Percentiles rank a stretch among this genome's conserved stretches.
phyloP scores from a whole-genome alignment of 2,888 invertebrate genomes.

The Platerodrilus igneus region DNA sequence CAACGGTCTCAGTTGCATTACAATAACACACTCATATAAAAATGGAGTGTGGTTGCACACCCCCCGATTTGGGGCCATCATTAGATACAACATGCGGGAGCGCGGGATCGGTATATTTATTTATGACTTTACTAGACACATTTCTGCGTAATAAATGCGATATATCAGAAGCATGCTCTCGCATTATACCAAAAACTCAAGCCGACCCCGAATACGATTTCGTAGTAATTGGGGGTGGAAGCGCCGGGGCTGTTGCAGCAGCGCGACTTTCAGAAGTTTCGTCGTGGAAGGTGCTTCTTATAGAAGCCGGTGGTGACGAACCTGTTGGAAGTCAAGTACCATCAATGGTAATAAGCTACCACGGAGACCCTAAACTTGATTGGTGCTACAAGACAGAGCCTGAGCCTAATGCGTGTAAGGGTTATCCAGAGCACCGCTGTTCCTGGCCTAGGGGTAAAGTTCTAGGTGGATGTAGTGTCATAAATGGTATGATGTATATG shows the following conservation, averaged over 20 bases:
- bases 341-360: conserved; percentile 63
- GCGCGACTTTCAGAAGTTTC: conserved; percentile 61
- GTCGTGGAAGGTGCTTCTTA: conserved; percentile 63
- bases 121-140: conserved; percentile 62
- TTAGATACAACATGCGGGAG: conserved; percentile 56
- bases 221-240: conserved; percentile 63
- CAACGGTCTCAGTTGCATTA: no score
- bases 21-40: no score
- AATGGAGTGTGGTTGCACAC: conserved; percentile 54
- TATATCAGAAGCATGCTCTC: conserved; percentile 57
- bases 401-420: conserved; percentile 58
- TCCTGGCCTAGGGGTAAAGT: conserved; percentile 68
- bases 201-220: conserved; percentile 60
- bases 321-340: conserved; percentile 61
- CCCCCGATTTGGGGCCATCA: conserved; percentile 55
- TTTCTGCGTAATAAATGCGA: conserved; percentile 57
- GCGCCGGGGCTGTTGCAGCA: conserved; percentile 62
- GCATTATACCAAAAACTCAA: conserved; percentile 49
- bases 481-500: conserved; percentile 83
- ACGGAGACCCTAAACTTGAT: conserved; percentile 58
- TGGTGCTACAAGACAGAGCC: conserved; percentile 65
- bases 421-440: conserved; percentile 53
- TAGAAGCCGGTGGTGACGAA: conserved; percentile 71
- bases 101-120: conserved; percentile 57
- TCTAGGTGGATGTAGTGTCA: conserved; percentile 64